Evolutionary conservation across 2,113 vertebrate genomes (phyloP), one percentile per base, ranked within the genome.

Genomic region (Melospiza melodia): DNA sequence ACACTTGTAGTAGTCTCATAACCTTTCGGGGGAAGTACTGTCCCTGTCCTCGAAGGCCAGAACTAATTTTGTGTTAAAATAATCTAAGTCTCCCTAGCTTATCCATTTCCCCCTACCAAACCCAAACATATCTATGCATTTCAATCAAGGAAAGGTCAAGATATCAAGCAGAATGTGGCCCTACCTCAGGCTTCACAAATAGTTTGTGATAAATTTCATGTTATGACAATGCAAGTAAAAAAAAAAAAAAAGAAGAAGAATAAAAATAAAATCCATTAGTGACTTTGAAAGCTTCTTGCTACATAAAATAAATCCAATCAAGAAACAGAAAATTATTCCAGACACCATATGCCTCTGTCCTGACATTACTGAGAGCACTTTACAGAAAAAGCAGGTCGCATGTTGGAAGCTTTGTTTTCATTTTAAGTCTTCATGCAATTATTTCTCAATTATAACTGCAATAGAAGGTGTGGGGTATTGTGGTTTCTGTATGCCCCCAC

Each of bases 91-190:
- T 4, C 19, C 5, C 21, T 28, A 58, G 2, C 0, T 95, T 44
- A 91, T 24, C 78, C 15, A 41, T 68, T 77, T 93, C 41, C 30
- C 49, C 10, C n/a, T n/a, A 41, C 49, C 25, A 61, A 82, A 62
- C 6, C 44, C 55, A 81, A 92, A 46, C 24, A 58, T 6, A 5
- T 72, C 41, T 66, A 68, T 52, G 44, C 67, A 57, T 87, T 96
- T 86, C 75, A 81, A 92, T 72, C 68, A 68, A 74, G 37, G 28
- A 90, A 84, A 96, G 82, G 55, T 71, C 71, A 95, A 91, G 39
- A 28, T 46, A 81, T 49, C 61, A 68, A 75, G 65, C n/a, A 63
- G 17, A 75, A 25, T 4, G 92, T n/a, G 44, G 80, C 31, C 23
- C 48, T 63, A 48, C 4, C 2, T 48, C 35, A 75, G 33, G 41